phyloP scores from a whole-genome alignment of 2,797 vertebrate species.

The Distichodus sexfasciatus region DNA sequence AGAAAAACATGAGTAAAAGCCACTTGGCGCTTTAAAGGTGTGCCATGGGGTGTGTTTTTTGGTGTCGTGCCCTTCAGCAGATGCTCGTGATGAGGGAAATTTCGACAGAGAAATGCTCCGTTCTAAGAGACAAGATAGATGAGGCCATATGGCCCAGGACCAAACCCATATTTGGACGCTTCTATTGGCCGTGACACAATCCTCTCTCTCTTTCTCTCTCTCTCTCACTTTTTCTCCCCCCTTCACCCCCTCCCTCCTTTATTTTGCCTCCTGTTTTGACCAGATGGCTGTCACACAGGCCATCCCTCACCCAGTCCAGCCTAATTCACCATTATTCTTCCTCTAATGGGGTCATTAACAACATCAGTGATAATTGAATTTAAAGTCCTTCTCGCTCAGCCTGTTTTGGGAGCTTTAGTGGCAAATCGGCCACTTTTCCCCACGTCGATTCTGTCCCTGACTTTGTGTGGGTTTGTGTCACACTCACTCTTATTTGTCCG shows the following conservation, averaged over 20 bases:
- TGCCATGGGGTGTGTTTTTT: slow-evolving; percentile 2
- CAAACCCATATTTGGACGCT: slow-evolving; percentile 36
- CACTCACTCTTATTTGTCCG: neutral
- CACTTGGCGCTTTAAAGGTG: slow-evolving; percentile 26
- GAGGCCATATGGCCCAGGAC: slow-evolving; percentile 48
- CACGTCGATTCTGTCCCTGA: neutral
- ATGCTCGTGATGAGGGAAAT: slow-evolving; percentile 26
- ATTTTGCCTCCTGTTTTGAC: slow-evolving; percentile 55
- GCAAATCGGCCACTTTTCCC: slow-evolving; percentile 48
- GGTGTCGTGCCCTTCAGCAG: slow-evolving; percentile 17
- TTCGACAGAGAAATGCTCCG: slow-evolving; percentile 29
- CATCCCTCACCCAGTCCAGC: slow-evolving; percentile 64
- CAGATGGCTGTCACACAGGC: slow-evolving; percentile 78
- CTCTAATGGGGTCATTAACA: slow-evolving; percentile 78
- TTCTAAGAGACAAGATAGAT: slow-evolving; percentile 47
- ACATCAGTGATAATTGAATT: slow-evolving; percentile 74
- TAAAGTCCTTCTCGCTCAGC: slow-evolving; percentile 61
- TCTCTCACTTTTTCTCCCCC: slow-evolving; percentile 1
- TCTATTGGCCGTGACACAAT: slow-evolving; percentile 37
- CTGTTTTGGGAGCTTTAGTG: slow-evolving; percentile 60
- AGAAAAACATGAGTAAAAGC: no score
- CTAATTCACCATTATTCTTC: slow-evolving; percentile 76
- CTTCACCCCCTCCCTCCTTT: no score
- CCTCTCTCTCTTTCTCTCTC: slow-evolving; percentile 9
- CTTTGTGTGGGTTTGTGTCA: slow-evolving; percentile 3